phyloP scores from a whole-genome alignment of 2,113 vertebrate species.

The Cairina moschata region DNA sequence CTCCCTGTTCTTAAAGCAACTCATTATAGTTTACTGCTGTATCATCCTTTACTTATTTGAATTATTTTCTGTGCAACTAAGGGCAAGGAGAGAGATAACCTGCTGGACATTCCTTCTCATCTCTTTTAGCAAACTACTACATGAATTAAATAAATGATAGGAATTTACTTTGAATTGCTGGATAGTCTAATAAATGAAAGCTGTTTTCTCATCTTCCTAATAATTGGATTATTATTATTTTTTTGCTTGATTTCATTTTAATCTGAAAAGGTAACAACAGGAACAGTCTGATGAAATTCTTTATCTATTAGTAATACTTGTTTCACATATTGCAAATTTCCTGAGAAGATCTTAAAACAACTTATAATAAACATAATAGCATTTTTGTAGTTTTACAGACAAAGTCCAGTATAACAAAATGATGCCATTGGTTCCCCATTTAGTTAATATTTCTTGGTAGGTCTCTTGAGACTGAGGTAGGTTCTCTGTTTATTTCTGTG shows the following conservation, averaged over 20 bases:
- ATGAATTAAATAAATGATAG: background rate
- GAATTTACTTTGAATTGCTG: background rate
- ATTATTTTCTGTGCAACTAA: background rate
- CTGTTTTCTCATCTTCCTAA: background rate
- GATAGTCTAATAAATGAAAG: background rate
- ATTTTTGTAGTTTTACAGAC: background rate
- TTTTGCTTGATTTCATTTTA: background rate
- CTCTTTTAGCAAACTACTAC: background rate
- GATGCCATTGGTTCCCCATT: background rate
- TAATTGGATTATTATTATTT: background rate
- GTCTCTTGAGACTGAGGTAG: background rate
- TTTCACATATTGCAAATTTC: background rate
- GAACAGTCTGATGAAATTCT: background rate
- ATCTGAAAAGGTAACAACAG: background rate
- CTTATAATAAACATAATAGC: background rate
- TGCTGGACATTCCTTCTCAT: background rate
- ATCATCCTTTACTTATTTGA: background rate
- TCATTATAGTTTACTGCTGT: background rate
- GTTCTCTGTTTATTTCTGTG: background rate
- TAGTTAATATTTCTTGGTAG: background rate
- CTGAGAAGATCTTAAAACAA: background rate
- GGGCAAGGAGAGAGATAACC: background rate
- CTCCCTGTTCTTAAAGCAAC: background rate
- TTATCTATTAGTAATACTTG: background rate
- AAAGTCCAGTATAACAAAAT: background rate